phyloP scores from a whole-genome alignment of 2,797 vertebrate species.

The Cyclopterus lumpus region DNA sequence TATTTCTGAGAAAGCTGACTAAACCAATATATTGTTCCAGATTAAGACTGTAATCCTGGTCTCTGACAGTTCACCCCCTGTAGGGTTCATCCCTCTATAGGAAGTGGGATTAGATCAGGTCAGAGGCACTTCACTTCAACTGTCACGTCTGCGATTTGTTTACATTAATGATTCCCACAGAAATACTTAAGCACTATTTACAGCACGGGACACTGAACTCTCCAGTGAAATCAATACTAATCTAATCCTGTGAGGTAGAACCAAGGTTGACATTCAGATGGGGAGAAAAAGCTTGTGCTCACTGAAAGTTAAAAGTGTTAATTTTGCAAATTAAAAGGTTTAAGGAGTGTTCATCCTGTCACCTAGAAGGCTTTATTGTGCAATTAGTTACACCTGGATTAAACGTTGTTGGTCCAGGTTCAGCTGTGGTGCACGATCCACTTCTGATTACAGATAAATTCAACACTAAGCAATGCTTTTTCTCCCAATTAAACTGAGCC shows the following conservation, averaged over 20 bases:
- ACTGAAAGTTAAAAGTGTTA: constrained; percentile 16
- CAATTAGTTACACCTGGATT: background rate
- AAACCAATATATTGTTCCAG: constrained; percentile 80
- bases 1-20: constrained; percentile 68
- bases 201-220: constrained; percentile 31
- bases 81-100: constrained; percentile 62
- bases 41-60: constrained; percentile 77
- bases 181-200: constrained; percentile 54
- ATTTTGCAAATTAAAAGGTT: constrained; percentile 16
- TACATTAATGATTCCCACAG: constrained; percentile 54
- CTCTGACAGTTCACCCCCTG: constrained; percentile 68
- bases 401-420: constrained; percentile 1
- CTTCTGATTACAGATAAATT: constrained; percentile 13
- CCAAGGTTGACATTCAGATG: background rate
- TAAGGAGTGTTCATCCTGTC: constrained; percentile 16
- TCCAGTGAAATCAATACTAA: constrained; percentile 59
- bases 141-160: constrained; percentile 53
- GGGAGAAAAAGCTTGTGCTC: background rate
- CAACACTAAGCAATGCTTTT: background rate
- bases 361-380: constrained; percentile 7
- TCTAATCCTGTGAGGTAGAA: constrained; percentile 16
- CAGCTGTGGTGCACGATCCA: background rate
- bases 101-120: constrained; percentile 74
- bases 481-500: constrained; percentile 16
- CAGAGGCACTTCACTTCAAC: constrained; percentile 54